These are phyloP conservation scores for Mystacides longicornis DNA, from an alignment of 2,888 invertebrate species.

Conservation along the genomic window DNA sequence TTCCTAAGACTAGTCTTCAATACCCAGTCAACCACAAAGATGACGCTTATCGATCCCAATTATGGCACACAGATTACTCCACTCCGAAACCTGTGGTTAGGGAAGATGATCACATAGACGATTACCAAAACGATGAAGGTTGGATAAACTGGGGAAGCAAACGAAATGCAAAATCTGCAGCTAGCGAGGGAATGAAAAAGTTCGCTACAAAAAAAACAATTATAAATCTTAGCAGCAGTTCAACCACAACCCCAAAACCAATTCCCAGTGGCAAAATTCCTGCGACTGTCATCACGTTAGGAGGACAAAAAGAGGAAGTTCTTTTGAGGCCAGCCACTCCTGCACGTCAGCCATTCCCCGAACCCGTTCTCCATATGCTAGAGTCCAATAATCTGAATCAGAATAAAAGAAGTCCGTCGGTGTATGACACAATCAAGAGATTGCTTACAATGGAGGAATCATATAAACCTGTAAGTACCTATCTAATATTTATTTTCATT, in stretches of 20 bases:
- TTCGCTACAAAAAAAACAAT: slow-evolving; percentile 24
- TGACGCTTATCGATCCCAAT: slow-evolving; percentile 24
- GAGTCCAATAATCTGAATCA: slow-evolving; percentile 31
- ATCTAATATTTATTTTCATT: too few species aligned
- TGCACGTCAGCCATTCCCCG: slow-evolving; percentile 45
- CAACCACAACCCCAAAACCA: slow-evolving; percentile 10
- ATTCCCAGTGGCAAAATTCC: slow-evolving; percentile 10
- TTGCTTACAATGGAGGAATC: slow-evolving; percentile 49
- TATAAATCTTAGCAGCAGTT: slow-evolving; percentile 18
- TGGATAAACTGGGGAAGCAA: slow-evolving; percentile 41
- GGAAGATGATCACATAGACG: slow-evolving; percentile 28
- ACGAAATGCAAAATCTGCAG: slow-evolving; percentile 30
- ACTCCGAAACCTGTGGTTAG: slow-evolving; percentile 15
- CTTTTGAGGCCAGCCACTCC: slow-evolving; percentile 54
- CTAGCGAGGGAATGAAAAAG: slow-evolving; percentile 9
- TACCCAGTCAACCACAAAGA: slow-evolving; percentile 24
- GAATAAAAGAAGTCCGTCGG: slow-evolving; percentile 38
- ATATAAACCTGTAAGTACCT: slow-evolving; percentile 48
- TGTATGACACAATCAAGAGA: slow-evolving; percentile 51
- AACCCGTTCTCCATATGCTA: slow-evolving; percentile 46
- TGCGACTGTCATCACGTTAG: slow-evolving; percentile 25
- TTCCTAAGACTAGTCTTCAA: slow-evolving; percentile 40
- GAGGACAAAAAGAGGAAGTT: slow-evolving; percentile 58
- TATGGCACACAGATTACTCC: slow-evolving; percentile 28
- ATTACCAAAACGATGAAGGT: slow-evolving; percentile 41